Conservation (phyloP, 2,797 vertebrate genomes). For the Brachymystax lenok region DNA sequence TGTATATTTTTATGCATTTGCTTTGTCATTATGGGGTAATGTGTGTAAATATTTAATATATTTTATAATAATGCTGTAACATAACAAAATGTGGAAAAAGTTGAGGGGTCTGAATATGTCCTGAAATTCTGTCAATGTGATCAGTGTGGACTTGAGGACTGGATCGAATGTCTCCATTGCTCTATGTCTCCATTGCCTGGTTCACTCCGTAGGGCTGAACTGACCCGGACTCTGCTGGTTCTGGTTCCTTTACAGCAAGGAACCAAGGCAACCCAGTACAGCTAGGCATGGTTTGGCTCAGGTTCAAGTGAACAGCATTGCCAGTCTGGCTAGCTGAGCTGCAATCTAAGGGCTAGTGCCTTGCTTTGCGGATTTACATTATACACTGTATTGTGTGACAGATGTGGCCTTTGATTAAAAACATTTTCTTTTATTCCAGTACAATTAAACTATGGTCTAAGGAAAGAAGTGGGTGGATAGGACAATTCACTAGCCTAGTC, state of each 20-base stretch:
- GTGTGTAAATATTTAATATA: no score
- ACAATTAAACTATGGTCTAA: constrained; percentile 57
- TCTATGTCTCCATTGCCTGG: background rate
- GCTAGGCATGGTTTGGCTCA: no score
- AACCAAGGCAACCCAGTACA: no score
- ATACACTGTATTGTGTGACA: constrained; percentile 31
- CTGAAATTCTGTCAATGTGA: constrained; percentile 15
- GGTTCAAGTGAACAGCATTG: no score
- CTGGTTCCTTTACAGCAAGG: no score
- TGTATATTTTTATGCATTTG: no score
- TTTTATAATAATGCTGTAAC: no score
- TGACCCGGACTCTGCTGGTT: no score
- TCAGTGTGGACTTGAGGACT: constrained; percentile 18
- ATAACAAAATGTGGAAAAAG: no score
- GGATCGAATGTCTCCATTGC: constrained; percentile 18
- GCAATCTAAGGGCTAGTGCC: constrained; percentile 49
- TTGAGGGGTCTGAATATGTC: constrained; percentile 9
- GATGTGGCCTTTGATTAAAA: constrained; percentile 39
- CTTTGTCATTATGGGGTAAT: no score
- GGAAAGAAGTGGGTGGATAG: constrained; percentile 35
- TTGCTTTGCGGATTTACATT: constrained; percentile 47
- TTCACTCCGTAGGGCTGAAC: no score
- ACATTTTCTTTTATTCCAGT: constrained; percentile 37
- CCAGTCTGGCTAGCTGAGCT: no score
- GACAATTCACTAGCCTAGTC: constrained; percentile 8